phyloP scores from a whole-genome alignment of 2,797 vertebrate species.

The Microchirus variegatus region DNA sequence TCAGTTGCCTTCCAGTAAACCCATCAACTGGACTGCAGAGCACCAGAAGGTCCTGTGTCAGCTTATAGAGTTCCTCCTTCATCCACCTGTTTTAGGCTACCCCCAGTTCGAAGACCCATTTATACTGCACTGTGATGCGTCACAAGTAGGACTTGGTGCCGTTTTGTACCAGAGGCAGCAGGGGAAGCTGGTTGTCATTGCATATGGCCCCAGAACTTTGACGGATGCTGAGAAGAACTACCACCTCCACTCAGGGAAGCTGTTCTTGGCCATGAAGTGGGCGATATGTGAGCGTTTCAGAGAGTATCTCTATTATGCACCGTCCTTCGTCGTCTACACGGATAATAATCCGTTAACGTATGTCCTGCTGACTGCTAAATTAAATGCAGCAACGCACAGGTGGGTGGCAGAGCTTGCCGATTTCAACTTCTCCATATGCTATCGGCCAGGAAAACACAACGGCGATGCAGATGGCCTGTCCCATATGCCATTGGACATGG shows the following conservation, averaged over 20 bases:
- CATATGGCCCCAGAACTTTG: background rate
- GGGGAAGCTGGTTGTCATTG: background rate
- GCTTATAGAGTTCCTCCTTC: background rate
- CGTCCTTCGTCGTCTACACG: background rate
- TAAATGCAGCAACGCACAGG: background rate
- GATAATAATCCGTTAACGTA: background rate
- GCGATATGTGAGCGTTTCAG: background rate
- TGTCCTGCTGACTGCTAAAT: background rate
- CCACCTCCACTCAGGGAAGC: background rate
- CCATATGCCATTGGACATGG: background rate
- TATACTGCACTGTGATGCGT: background rate
- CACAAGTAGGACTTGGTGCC: background rate
- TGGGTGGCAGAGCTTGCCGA: background rate
- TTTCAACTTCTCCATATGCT: background rate
- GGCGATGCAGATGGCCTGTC: background rate
- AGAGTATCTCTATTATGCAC: background rate
- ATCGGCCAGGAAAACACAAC: background rate
- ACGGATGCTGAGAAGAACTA: background rate
- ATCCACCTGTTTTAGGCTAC: no score
- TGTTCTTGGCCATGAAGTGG: background rate
- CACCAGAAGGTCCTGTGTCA: background rate
- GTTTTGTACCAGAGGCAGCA: background rate
- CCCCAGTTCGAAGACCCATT: background rate
- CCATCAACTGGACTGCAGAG: background rate
- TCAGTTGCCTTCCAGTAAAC: background rate